Base-by-base conservation (phyloP, 2,113 vertebrate genomes). In the Cryptotis parvus region DNA sequence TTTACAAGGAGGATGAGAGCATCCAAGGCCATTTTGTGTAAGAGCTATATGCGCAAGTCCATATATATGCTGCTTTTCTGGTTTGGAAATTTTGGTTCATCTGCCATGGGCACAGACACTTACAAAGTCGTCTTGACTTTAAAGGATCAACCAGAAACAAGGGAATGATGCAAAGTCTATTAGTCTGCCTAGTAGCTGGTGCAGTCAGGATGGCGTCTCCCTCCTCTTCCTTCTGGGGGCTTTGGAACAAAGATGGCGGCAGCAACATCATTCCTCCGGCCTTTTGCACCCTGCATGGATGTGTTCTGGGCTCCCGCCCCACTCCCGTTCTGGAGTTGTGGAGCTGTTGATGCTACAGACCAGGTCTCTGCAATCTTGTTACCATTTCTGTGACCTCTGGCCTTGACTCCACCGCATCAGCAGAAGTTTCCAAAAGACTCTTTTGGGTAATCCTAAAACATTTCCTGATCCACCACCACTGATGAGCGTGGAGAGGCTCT, bases 11-110 rank as follows among this genome's bases (percentile, higher is more conserved):
- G 22, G 18, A 58, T 18, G 4, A 22, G 18, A 24, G 6, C 4
- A 58, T 55, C 31, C 43, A 79, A 4, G 12, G 6, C n/a, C 29
- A 61, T 82, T 58, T 20, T 58, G 55, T 79, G 74, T 37, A 58
- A 66, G 75, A 92, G 84, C 39, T 49, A 35, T 18, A 70, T 9
- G 6, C 8, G 35, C 69, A 63, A 79, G 61, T 61, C 43, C 49
- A 82, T 7, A 58, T 15, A 9, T 15, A 11, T 8, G 31, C 24
- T 65, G 27, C 20, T 75, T 27, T 80, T 16, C 29, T 82, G 81
- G 73, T 81, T 91, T 80, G 15, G 84, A 84, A 81, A 87, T 72
- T 55, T 82, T 87, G 87, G 22, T 41, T 66, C 22, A 12, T 18
- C 35, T 6, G 41, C 24, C 84, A 18, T 84, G 55, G 49, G 87